Evolutionary conservation across 2,113 vertebrate species (phyloP).

Genomic region (Camelus bactrianus): DNA sequence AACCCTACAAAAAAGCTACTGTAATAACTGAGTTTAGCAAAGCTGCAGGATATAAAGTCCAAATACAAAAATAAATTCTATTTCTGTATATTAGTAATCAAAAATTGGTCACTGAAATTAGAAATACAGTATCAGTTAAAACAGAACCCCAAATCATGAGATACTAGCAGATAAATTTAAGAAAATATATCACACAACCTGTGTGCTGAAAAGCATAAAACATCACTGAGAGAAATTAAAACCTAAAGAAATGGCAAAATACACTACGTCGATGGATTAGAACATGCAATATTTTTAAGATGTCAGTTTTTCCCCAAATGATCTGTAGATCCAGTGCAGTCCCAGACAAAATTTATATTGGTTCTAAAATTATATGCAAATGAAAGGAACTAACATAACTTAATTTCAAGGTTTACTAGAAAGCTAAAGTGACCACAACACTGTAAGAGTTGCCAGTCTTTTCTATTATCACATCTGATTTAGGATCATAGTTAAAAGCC

Average conservation of each 20-base stretch:
- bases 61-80: background rate
- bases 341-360: background rate
- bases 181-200: background rate
- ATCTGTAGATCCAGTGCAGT: background rate
- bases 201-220: background rate
- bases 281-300: background rate
- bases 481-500: background rate
- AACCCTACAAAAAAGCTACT: background rate
- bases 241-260: slow-evolving; percentile 33
- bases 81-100: background rate
- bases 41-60: background rate
- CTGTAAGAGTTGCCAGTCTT: background rate
- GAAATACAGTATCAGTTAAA: slow-evolving; percentile 30
- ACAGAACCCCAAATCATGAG: background rate
- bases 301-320: background rate
- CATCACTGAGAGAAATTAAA: slow-evolving; percentile 9
- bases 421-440: background rate
- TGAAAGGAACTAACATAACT: background rate
- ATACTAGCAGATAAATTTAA: background rate
- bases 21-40: background rate
- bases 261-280: background rate
- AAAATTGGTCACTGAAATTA: background rate
- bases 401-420: background rate
- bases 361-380: background rate
- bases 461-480: background rate